phyloP scores from a whole-genome alignment of 2,888 invertebrate genomes.

The Sarcophaga carnaria region DNA sequence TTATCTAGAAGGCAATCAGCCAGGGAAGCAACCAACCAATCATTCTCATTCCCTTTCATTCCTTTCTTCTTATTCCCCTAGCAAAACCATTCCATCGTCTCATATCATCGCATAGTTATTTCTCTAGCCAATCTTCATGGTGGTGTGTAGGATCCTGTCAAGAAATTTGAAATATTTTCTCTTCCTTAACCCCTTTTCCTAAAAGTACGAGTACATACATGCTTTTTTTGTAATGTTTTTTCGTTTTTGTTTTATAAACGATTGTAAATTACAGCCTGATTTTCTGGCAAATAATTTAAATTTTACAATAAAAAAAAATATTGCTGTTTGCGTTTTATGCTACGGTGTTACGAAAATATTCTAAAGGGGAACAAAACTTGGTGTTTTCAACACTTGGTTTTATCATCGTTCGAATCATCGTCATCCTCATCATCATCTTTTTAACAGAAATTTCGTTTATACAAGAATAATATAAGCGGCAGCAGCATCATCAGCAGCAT shows the following conservation, averaged over 20 bases:
- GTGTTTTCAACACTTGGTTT: constrained; percentile 60
- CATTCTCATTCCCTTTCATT: constrained; percentile 18
- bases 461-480: background rate
- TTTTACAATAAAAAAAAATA: constrained; percentile 39
- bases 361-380: background rate
- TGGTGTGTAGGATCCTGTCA: constrained; percentile 53
- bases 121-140: constrained; percentile 43
- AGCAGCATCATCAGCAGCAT: constrained; percentile 35
- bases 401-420: constrained; percentile 35
- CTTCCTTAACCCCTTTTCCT: constrained; percentile 26
- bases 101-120: background rate
- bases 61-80: background rate
- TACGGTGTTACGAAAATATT: constrained; percentile 36
- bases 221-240: background rate
- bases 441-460: background rate
- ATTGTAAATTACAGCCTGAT: constrained; percentile 63
- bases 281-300: constrained; percentile 67
- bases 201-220: background rate
- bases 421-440: constrained; percentile 19
- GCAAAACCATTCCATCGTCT: too few relatives aligned
- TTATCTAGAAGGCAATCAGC: constrained; percentile 3
- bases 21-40: constrained; percentile 13
- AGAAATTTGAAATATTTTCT: constrained; percentile 41
- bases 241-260: constrained; percentile 35
- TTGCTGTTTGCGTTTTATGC: constrained; percentile 28